These are phyloP conservation scores for Sebastes miniatus DNA, from an alignment of 2,797 vertebrate species.

Conservation along the genomic window DNA sequence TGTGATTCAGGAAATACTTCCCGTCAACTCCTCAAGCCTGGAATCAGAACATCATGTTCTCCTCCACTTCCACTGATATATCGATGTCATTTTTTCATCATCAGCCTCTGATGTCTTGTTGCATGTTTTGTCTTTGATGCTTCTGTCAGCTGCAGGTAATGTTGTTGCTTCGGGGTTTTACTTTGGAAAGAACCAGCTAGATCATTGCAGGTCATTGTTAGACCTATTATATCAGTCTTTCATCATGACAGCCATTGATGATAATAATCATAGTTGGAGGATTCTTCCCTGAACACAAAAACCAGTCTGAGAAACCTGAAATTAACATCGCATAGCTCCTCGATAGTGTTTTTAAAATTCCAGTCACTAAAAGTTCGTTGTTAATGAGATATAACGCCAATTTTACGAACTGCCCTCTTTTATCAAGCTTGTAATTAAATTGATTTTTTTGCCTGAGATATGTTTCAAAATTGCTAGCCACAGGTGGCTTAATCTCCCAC, in stretches of 20 bases:
- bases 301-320: neutral
- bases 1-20: constrained; percentile 51
- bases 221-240: neutral
- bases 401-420: neutral
- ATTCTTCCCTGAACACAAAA: neutral
- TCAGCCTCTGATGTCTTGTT: neutral
- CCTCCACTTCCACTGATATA: neutral
- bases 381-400: no score
- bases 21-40: constrained; percentile 20
- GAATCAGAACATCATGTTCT: constrained; percentile 55
- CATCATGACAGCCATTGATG: neutral
- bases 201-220: neutral
- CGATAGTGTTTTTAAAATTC: no score
- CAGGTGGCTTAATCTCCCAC: no score
- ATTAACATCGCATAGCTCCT: neutral
- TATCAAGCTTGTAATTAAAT: neutral
- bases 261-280: neutral
- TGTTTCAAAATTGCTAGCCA: neutral
- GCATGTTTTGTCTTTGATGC: neutral
- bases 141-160: neutral
- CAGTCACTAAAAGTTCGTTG: no score
- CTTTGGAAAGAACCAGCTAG: neutral
- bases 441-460: neutral
- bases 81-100: neutral
- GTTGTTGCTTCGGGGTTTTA: constrained; percentile 1